phyloP scores from a whole-genome alignment of 2,797 vertebrate species.

The Silurus aristotelis region DNA sequence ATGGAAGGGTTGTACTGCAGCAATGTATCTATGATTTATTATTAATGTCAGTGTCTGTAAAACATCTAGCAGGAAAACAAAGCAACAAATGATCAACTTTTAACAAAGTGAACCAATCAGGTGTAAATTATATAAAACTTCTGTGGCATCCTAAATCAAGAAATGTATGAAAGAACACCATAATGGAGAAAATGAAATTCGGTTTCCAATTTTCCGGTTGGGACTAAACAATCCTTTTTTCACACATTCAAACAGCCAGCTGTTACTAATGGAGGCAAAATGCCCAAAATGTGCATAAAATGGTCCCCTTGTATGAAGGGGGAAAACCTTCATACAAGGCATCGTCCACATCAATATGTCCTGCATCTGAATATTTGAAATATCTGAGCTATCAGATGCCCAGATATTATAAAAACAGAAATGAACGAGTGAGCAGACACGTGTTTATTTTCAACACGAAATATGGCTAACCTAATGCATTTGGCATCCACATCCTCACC shows the following conservation, averaged over 20 bases:
- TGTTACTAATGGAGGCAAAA: not conserved
- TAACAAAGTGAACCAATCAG: not conserved
- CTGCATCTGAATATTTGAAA: not conserved
- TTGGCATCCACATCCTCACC: not conserved
- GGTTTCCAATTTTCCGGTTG: not conserved
- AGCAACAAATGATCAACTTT: not conserved
- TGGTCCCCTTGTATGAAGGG: too few species aligned
- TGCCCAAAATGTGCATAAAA: not conserved
- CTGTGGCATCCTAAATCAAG: not conserved
- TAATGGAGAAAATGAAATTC: not conserved
- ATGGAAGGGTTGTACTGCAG: not conserved
- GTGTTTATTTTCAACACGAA: not conserved
- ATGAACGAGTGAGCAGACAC: not conserved
- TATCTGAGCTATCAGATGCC: not conserved
- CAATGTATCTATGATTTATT: not conserved
- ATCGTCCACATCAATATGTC: not conserved
- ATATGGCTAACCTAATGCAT: too few species aligned
- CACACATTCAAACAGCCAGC: slow-evolving; percentile 14
- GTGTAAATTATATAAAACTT: not conserved
- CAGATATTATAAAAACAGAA: not conserved
- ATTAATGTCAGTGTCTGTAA: not conserved
- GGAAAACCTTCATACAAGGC: not conserved
- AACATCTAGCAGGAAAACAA: not conserved
- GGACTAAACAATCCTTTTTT: not conserved
- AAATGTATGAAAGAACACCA: not conserved